These are phyloP conservation scores for Sternotherus odoratus DNA, from an alignment of 2,797 vertebrate genomes.

Conservation along the genomic window DNA sequence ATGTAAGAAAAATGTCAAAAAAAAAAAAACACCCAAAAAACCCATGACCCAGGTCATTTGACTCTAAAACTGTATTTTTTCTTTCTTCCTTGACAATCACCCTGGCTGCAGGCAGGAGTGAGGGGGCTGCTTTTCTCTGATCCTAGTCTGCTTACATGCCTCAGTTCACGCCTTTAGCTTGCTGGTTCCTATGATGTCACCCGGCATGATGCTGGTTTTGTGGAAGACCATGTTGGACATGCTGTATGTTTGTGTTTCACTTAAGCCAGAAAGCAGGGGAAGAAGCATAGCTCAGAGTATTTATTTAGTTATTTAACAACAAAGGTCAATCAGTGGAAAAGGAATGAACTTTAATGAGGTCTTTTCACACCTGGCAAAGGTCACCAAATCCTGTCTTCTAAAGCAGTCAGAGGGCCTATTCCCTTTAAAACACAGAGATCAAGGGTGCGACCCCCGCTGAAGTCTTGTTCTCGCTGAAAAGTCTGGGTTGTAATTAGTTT, in stretches of 20 bases:
- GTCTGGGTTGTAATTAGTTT: neutral
- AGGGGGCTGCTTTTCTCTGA: neutral
- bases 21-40: neutral
- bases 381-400: neutral
- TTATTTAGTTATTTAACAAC: conserved; percentile 14
- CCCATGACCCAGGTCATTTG: neutral
- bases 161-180: neutral
- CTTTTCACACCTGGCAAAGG: conserved; percentile 14
- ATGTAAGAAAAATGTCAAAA: neutral
- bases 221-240: neutral
- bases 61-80: neutral
- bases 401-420: neutral
- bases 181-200: neutral
- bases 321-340: neutral
- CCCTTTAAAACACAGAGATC: neutral
- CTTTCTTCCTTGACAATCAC: neutral
- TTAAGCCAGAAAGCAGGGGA: neutral
- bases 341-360: neutral
- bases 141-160: neutral
- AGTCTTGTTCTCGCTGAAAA: neutral
- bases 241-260: neutral
- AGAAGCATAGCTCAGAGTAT: neutral
- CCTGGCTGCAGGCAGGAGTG: neutral
- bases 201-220: neutral
- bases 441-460: fast-evolving